These are phyloP conservation scores for Uloborus plumipes DNA, from an alignment of 2,888 invertebrate species.

Conservation along the genomic window DNA sequence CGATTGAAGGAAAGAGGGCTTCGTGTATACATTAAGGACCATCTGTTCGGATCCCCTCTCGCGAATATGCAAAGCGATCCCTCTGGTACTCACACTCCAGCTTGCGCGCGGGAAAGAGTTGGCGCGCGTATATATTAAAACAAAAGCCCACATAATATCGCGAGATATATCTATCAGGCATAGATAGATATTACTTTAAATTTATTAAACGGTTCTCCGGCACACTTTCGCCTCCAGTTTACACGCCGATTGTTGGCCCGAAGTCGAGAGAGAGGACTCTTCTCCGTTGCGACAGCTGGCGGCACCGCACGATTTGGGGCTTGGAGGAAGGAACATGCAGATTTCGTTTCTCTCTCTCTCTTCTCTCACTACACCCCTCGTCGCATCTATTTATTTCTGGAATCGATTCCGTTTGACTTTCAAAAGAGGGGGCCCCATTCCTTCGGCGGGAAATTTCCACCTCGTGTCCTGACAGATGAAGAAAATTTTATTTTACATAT, in stretches of 20 bases:
- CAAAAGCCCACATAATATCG: neutral
- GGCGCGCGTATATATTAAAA: too few relatives aligned
- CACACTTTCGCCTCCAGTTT: constrained; percentile 41
- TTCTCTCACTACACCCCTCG: constrained; percentile 5
- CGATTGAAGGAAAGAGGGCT: constrained; percentile 15
- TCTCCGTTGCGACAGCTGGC: constrained; percentile 46
- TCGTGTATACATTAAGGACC: constrained; percentile 62
- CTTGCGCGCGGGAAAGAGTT: constrained; percentile 2
- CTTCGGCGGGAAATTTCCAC: constrained; percentile 13
- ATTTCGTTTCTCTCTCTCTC: constrained; percentile 25
- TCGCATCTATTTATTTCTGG: constrained; percentile 51
- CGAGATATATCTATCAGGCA: constrained; percentile 41
- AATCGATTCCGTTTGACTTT: constrained; percentile 56
- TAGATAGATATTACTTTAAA: constrained; percentile 64
- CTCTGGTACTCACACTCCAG: too few relatives aligned
- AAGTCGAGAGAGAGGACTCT: constrained; percentile 21
- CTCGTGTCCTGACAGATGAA: constrained; percentile 45
- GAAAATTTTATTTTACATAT: constrained; percentile 61
- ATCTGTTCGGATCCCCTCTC: constrained; percentile 42
- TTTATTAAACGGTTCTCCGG: constrained; percentile 61
- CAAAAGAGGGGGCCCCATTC: constrained; percentile 32
- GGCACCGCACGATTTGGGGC: constrained; percentile 14
- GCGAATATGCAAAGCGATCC: constrained; percentile 59
- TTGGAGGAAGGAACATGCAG: constrained; percentile 48
- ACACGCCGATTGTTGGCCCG: constrained; percentile 60